Evolutionary conservation across 2,113 vertebrate genomes (phyloP).

Genomic region (Brienomyrus longianalis): DNA sequence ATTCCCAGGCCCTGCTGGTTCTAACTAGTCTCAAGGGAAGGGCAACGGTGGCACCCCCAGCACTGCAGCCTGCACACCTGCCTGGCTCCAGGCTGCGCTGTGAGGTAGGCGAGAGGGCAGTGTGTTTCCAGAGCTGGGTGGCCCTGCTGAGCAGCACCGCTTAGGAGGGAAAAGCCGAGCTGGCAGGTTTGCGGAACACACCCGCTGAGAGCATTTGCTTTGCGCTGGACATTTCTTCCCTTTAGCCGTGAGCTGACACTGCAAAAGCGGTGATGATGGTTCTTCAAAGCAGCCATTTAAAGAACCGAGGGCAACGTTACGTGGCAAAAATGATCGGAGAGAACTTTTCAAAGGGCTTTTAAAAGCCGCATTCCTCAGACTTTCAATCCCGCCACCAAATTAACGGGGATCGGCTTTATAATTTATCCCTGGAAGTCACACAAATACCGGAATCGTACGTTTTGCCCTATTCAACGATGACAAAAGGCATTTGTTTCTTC

Average conservation of each 20-base stretch:
- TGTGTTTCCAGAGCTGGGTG: background rate
- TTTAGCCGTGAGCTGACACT: background rate
- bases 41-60: background rate
- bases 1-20: background rate
- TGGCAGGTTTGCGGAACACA: background rate
- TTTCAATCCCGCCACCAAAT: background rate
- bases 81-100: background rate
- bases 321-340: background rate
- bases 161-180: background rate
- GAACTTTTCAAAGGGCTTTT: background rate
- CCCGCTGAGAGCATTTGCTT: background rate
- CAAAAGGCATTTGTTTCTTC: background rate
- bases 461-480: background rate
- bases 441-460: background rate
- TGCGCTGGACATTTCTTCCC: background rate
- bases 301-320: background rate
- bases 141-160: background rate
- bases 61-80: background rate
- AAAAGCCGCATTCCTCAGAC: background rate
- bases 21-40: background rate
- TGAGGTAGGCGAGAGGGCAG: background rate
- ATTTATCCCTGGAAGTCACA: background rate
- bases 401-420: background rate
- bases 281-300: background rate
- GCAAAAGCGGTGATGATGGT: background rate